Evolutionary conservation across 2,797 vertebrate species (phyloP), one percentile per base, ranked within the genome.

Genomic region (Melanotaenia boesemani): DNA sequence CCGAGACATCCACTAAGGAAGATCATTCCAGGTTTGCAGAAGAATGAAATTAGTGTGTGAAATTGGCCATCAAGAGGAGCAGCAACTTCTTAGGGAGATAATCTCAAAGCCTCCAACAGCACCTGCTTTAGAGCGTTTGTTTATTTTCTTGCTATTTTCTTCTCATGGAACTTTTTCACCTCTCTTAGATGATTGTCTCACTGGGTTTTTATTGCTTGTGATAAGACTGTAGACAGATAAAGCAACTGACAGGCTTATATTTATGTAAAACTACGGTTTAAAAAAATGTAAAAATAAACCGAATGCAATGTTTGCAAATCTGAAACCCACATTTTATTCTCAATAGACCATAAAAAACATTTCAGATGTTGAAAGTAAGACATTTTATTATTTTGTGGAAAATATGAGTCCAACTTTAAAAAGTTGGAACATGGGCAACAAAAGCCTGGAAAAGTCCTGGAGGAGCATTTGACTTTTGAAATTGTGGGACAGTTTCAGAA

Each of bases 181-280:
- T 74, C 63, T 67, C 37, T 70, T 50, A 76, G 59, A 80, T 77
- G 28, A 63, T 72, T 77, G 67, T 76, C 74, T 78, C 74, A 50
- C 67, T 30, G 22, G 80, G 70, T 70, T 41, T 58, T 74, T 75
- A 68, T 72, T 77, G 32, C 37, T 44, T 78, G 52, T 74, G 64
- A 71, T 59, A 46, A 79, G 74, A 76, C 10, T 63, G 58, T 75
- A 80, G 65, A 66, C 76, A 41, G 63, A 75, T 41, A 52, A 48
- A 12, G 46, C 46, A 56, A 16, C n/a, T 28, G 68, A 65, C 44
- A 54, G 48, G 24, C 63, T 72, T 16, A 56, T 15, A 37, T 30
- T 63, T 3, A 9, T 62, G 11, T 36, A 20, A 65, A 67, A 26
- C 41, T 78, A 46, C 2, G 46, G 18, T 6, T 46, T 11, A 6